phyloP scores from a whole-genome alignment of 2,888 invertebrate species.

The Lottia gigantea region DNA sequence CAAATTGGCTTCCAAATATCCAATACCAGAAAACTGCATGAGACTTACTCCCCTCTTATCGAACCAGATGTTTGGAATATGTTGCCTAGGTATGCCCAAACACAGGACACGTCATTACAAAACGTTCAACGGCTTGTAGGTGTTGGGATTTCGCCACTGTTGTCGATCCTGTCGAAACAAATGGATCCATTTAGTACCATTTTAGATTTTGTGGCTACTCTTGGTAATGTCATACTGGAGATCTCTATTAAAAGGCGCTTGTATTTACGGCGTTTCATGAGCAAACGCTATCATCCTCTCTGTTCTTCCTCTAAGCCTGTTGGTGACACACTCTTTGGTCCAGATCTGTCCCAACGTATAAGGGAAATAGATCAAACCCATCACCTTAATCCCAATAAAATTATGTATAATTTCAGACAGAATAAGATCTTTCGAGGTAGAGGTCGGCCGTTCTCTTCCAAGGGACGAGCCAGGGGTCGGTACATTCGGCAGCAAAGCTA shows the following conservation, averaged over 20 bases:
- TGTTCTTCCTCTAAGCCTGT: not conserved
- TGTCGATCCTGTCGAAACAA: not conserved
- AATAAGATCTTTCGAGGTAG: not conserved
- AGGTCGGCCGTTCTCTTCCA: not conserved
- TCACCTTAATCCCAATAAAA: not conserved
- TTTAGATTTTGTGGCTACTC: not conserved
- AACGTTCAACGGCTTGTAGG: not conserved
- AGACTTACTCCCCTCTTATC: not conserved
- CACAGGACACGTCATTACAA: not conserved
- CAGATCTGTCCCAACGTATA: not conserved
- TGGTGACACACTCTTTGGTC: not conserved
- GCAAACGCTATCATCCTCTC: not conserved
- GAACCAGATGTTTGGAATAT: not conserved
- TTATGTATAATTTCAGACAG: not conserved
- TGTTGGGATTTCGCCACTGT: not conserved
- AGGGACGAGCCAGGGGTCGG: not conserved
- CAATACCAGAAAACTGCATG: not conserved
- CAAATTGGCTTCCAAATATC: not conserved
- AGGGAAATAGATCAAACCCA: not conserved
- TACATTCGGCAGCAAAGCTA: not conserved
- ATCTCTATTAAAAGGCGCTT: not conserved
- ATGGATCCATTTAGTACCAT: not conserved
- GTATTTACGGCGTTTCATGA: not conserved
- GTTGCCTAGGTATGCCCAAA: not conserved
- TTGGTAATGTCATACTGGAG: not conserved